A percentile compares a stretch with the other conserved stretches of the same genome.
phyloP scores from a whole-genome alignment of 2,888 invertebrate genomes.

The Orthosia gothica region DNA sequence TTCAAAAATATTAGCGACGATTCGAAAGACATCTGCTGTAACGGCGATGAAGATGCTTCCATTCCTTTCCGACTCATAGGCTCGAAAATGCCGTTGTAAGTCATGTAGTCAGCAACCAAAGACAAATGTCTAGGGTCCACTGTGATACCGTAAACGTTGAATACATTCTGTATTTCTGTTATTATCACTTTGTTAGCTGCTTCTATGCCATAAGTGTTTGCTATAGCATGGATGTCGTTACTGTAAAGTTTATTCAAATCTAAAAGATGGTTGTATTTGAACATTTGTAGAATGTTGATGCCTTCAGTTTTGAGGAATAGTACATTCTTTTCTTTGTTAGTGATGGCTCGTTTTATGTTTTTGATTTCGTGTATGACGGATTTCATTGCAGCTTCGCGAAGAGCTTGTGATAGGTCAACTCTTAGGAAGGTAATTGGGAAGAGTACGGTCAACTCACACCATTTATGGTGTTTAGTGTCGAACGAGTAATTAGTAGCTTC shows the following conservation, averaged over 20 bases:
- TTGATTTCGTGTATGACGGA: slow-evolving; percentile 95
- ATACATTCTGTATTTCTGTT: slow-evolving; percentile 98
- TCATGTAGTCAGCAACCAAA: slow-evolving; percentile 99
- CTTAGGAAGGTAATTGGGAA: slow-evolving; percentile 90
- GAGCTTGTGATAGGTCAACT: slow-evolving; percentile 94
- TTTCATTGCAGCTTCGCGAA: slow-evolving; percentile 93
- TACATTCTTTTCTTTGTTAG: slow-evolving; percentile 93
- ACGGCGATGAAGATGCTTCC: slow-evolving; percentile 97
- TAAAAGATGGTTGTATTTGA: slow-evolving; percentile 94
- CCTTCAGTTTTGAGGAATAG: slow-evolving; percentile 98
- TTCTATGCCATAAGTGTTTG: slow-evolving; percentile 98
- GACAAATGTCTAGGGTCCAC: slow-evolving; percentile 98
- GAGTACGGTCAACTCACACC: slow-evolving; percentile 96
- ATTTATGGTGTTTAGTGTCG: slow-evolving; percentile 94
- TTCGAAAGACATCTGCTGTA: slow-evolving; percentile 99
- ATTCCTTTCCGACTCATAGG: slow-evolving; percentile 98
- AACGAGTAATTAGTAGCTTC: slow-evolving; percentile 93
- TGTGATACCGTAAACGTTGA: slow-evolving; percentile 98
- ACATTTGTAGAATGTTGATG: slow-evolving; percentile 98
- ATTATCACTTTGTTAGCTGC: slow-evolving; percentile 98
- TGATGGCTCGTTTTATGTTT: slow-evolving; percentile 96
- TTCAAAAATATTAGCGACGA: slow-evolving; percentile 97
- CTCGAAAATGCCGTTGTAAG: slow-evolving; percentile 97
- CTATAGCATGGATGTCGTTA: slow-evolving; percentile 98
- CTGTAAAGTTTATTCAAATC: slow-evolving; percentile 96